Evolutionary conservation across 2,113 vertebrate genomes (phyloP), one percentile per base, ranked within the genome.

Genomic region (Cololabis saira): DNA sequence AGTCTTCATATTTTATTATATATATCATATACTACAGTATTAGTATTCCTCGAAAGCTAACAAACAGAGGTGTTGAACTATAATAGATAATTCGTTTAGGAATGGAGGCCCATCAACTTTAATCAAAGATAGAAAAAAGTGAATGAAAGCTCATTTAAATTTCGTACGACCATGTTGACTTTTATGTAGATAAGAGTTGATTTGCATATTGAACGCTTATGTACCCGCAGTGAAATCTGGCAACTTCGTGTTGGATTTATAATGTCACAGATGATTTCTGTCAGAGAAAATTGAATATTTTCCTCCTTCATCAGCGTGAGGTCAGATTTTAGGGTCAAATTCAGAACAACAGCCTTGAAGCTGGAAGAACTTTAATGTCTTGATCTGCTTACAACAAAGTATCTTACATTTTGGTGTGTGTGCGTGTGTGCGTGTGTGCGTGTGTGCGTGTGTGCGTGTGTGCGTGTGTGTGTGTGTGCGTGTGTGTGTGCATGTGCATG

Each of bases 241-340:
- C 30, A 63, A 43, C 17, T 30, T 51, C 57, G 61, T 10, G 59
- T 59, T 62, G 2, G 12, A 22, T 54, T 66, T 56, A 68, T 61
- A 37, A 30, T 4, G 12, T 52, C 15, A 49, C 71, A 54, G 73
- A 63, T 59, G 44, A 77, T 62, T 17, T 65, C 70, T 56, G 45
- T 17, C 17, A 66, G n/a, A 45, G 13, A 24, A 79, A 71, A 71
- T 3, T 21, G 16, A 61, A 14, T 57, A 12, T 53, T 65, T 65
- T 24, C 52, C 50, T 44, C 51, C 47, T 17, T 42, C 22, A 21
- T 63, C 33, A 16, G 7, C 18, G 2, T 41, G 13, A 61, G 61
- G 71, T 81, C 71, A 63, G n/a, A 70, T 63, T 15, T 57, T 62
- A 16, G 17, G 54, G 68, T 71, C 12, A 49, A 22, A 19, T 67